Evolutionary conservation across 2,797 vertebrate genomes (phyloP), one percentile per base, ranked within the genome.

Genomic region (Sciaenops ocellatus): DNA sequence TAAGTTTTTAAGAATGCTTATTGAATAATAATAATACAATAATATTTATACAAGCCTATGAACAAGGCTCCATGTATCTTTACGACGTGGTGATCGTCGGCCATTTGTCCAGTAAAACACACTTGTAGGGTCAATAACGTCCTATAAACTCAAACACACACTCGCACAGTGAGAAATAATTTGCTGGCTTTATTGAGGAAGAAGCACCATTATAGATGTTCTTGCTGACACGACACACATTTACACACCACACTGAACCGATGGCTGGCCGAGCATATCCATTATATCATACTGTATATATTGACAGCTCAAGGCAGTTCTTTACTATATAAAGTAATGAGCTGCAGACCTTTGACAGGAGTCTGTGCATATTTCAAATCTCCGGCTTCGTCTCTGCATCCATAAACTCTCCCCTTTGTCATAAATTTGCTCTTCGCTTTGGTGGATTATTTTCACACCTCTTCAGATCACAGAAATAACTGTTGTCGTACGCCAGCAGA

Each of bases 21-120:
- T 20, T 15, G 38, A 59, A 69, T 85, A 48, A 59, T n/a, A 57
- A 83, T 65, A 78, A 60, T 78, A 69, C 55, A 51, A 69, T 85
- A 48, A 59, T n/a, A 57, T 84, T 65, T 79, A 60, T 78, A 69
- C 55, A 51, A 73, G 54, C 52, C 22, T 17, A 11, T 78, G 28
- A 76, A 69, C 3, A 1, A 56, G 51, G 74, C 69, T 64, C 47
- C 61, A 55, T 3, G 1, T 38, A 42, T 54, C 34, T 80, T 82
- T 84, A 84, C 13, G 16, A 61, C 66, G 20, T 6, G 3, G 12
- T 74, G 61, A 62, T 22, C 52, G 52, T 65, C 73, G 48, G 62
- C 24, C 51, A n/a, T 56, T 70, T 65, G 70, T 80, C 47, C 57
- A 55, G 24, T 80, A 65, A 69, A 69, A 64, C 22, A 41, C 48